Evolutionary conservation across 2,113 vertebrate genomes (phyloP).

Genomic region (Anguilla rostrata): DNA sequence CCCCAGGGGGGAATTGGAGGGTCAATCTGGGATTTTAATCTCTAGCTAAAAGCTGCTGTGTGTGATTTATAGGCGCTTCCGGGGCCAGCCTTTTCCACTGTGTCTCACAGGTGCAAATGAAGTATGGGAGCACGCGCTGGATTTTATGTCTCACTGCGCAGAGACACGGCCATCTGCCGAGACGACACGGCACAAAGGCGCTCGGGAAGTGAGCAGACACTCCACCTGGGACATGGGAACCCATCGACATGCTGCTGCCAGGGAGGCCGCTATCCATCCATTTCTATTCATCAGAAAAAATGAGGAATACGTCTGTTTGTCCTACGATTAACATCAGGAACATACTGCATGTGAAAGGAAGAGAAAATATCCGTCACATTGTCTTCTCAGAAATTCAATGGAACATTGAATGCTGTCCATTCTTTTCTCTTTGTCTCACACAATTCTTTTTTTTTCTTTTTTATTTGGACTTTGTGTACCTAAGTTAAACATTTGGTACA

Average conservation of each 20-base stretch:
- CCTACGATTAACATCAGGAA: neutral
- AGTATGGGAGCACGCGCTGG: neutral
- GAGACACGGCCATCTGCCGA: slow-evolving; percentile 47
- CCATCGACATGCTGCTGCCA: neutral
- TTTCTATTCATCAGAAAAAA: slow-evolving; percentile 49
- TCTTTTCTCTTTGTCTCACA: too few species aligned
- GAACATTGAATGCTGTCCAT: too few species aligned
- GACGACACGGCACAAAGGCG: slow-evolving; percentile 22
- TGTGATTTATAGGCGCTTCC: neutral
- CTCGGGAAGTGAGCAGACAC: slow-evolving; percentile 18
- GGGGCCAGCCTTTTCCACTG: slow-evolving; percentile 31
- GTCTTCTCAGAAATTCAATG: neutral
- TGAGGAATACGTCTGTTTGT: neutral
- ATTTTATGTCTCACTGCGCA: slow-evolving; percentile 51
- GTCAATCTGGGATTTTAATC: neutral
- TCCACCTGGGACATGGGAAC: slow-evolving; percentile 12
- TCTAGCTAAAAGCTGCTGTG: neutral
- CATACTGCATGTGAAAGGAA: neutral
- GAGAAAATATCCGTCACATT: neutral
- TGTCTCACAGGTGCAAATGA: slow-evolving; percentile 24
- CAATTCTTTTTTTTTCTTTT: too few species aligned
- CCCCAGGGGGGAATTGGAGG: neutral
- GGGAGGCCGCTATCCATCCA: slow-evolving; percentile 38
- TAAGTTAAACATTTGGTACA: too few species aligned
- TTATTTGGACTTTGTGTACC: too few species aligned